phyloP scores from a whole-genome alignment of 2,888 invertebrate genomes.

The Perizoma affinitatum region DNA sequence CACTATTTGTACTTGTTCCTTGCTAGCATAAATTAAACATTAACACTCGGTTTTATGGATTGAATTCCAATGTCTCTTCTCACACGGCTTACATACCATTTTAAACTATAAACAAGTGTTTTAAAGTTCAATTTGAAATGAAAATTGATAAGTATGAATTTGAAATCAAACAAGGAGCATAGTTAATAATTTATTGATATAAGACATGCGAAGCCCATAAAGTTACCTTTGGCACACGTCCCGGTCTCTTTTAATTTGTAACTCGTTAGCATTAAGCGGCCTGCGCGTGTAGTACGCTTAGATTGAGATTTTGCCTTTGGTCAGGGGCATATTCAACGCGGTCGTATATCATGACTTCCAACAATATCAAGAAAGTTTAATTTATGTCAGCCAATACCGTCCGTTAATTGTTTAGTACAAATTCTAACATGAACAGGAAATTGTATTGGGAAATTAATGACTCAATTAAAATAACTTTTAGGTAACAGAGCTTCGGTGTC shows the following conservation, averaged over 20 bases:
- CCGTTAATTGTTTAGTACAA: slow-evolving; percentile 47
- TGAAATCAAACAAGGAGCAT: slow-evolving; percentile 80
- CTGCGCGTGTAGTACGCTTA: slow-evolving; percentile 54
- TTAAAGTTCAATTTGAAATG: slow-evolving; percentile 68
- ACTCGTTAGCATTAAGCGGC: slow-evolving; percentile 76
- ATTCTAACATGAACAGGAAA: slow-evolving; percentile 39
- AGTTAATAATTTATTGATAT: slow-evolving; percentile 84
- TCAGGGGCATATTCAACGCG: slow-evolving; percentile 52
- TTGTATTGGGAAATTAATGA: slow-evolving; percentile 39
- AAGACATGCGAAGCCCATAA: slow-evolving; percentile 84
- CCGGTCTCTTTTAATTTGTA: slow-evolving; percentile 82
- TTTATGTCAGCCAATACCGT: slow-evolving; percentile 49
- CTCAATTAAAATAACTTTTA: slow-evolving; percentile 36
- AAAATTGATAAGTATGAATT: slow-evolving; percentile 66
- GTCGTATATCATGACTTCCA: slow-evolving; percentile 51
- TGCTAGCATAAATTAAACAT: slow-evolving; percentile 70
- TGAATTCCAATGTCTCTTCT: slow-evolving; percentile 61
- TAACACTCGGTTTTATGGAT: slow-evolving; percentile 65
- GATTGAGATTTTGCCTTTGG: slow-evolving; percentile 71
- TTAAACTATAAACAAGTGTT: slow-evolving; percentile 61
- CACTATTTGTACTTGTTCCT: slow-evolving; percentile 57
- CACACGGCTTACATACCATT: slow-evolving; percentile 49
- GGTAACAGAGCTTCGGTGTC: slow-evolving; percentile 27
- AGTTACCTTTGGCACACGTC: slow-evolving; percentile 81
- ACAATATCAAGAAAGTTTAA: slow-evolving; percentile 50